Evolutionary conservation across 2,113 vertebrate species (phyloP).

Genomic region (Notiomystis cincta): DNA sequence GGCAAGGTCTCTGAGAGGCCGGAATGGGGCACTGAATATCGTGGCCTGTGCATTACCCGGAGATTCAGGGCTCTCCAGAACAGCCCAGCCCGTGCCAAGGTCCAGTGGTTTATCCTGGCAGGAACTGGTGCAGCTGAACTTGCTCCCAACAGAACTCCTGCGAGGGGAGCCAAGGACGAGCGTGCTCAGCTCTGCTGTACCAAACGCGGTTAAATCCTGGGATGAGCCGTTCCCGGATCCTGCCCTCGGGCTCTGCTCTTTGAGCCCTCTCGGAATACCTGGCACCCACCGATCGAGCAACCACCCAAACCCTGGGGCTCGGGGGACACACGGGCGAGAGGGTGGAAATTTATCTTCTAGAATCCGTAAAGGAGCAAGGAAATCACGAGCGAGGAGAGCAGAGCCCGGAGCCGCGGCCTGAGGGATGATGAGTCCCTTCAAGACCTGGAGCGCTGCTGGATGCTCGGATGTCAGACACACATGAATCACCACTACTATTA

Average conservation of each 20-base stretch:
- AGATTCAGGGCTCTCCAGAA: background rate
- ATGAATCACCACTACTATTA: slow-evolving; percentile 10
- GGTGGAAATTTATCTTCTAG: background rate
- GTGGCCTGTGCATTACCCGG: background rate
- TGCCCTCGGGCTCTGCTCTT: background rate
- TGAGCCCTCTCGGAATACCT: accelerated
- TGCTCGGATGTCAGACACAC: background rate
- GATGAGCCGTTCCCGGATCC: background rate
- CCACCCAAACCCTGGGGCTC: background rate
- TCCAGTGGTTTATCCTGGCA: background rate
- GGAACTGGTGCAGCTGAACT: background rate
- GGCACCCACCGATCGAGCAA: too few species aligned
- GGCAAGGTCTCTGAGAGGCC: background rate
- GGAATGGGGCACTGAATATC: background rate
- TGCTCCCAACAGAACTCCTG: background rate
- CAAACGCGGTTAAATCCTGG: background rate
- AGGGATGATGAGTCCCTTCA: background rate
- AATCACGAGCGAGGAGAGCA: background rate
- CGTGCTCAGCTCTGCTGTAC: background rate
- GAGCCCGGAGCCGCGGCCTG: background rate
- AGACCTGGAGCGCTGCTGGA: background rate
- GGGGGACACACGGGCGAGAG: background rate
- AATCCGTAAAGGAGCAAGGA: background rate
- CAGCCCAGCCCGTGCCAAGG: background rate
- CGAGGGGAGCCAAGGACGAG: background rate